These are phyloP conservation scores for Cerceris ruficornis DNA, from an alignment of 2,888 invertebrate species.

Conservation along the genomic window DNA sequence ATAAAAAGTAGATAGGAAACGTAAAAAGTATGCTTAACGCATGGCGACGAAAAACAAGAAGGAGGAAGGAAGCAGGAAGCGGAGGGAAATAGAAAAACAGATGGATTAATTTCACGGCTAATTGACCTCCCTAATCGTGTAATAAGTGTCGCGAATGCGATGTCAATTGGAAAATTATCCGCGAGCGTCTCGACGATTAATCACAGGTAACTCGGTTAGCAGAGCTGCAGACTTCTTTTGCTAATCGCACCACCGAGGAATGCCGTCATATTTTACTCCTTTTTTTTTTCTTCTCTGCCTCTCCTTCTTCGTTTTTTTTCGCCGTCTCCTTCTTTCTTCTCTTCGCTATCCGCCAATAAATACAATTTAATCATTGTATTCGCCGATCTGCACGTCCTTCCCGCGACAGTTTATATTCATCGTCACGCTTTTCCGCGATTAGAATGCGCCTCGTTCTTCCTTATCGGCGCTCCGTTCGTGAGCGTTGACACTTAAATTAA, in stretches of 20 bases:
- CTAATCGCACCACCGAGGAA: not conserved
- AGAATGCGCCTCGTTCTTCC: too few species aligned
- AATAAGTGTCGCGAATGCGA: conserved; percentile 12
- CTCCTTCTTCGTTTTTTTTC: not conserved
- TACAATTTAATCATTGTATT: too few species aligned
- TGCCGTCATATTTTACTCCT: not conserved
- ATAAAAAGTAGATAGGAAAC: too few species aligned
- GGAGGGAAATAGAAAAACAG: not conserved
- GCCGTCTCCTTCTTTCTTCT: not conserved
- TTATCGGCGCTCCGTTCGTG: too few species aligned
- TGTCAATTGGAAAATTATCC: conserved; percentile 40
- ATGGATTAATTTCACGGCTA: conserved; percentile 10
- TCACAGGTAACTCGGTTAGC: not conserved
- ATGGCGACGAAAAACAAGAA: not conserved
- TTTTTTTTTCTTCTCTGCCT: not conserved
- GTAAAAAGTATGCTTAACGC: too few species aligned
- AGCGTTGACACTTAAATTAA: too few species aligned
- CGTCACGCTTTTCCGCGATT: too few species aligned
- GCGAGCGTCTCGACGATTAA: conserved; percentile 22
- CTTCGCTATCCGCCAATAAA: not conserved
- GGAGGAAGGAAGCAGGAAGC: not conserved
- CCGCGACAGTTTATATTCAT: too few species aligned
- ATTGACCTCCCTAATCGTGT: conserved; percentile 11
- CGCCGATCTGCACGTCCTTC: too few species aligned
- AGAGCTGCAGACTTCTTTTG: not conserved